Evolutionary conservation across 2,888 invertebrate genomes (phyloP), one percentile per base, ranked within the genome.

Genomic region (Papilio protenor): DNA sequence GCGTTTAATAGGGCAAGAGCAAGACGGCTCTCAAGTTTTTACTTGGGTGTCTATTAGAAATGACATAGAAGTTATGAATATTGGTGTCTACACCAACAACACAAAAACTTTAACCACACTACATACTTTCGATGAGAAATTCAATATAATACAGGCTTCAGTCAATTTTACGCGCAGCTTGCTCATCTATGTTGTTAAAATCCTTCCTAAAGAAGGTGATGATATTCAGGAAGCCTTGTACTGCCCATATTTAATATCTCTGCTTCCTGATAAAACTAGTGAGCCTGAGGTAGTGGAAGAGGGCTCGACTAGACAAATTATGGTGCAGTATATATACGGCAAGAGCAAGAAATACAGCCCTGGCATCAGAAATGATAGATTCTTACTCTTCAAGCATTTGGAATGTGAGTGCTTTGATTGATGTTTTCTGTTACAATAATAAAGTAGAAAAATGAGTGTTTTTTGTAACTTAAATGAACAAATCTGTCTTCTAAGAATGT

Each of bases 1-100:
- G 97, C 96, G 97, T 78, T 93, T 98, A 77, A 90, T 98, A 81
- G 97, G 98, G 0, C 97, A 98, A 89, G 98, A 98, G 87, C 96
- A 96, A 88, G 96, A 97, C 88, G 97, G 97, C 3, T 96, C 96
- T 0, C 94, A 97, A 85, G 88, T 98, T 47, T 94, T 97, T 52
- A 96, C 96, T 45, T 98, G 97, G 97, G 90, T 92, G 72, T 91
- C 93, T 64, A 86, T 86, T 61, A 85, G 83, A 45, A 84, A 86
- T 47, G 84, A 81, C 18, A 87, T 87, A 77, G 91, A 93, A 79
- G 87, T 91, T 14, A 86, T 91, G 57, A 90, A 91, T 78, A 95
- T 97, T 80, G 97, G 97, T 0, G 91, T 96, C 64, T 97, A 96
- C 84, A 94, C 95, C 79, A 95, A 96, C 80, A 93, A 95, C 78